Evolutionary conservation across 2,797 vertebrate species (phyloP), one percentile per base, ranked within the genome.

Genomic region (Bucorvus abyssinicus): DNA sequence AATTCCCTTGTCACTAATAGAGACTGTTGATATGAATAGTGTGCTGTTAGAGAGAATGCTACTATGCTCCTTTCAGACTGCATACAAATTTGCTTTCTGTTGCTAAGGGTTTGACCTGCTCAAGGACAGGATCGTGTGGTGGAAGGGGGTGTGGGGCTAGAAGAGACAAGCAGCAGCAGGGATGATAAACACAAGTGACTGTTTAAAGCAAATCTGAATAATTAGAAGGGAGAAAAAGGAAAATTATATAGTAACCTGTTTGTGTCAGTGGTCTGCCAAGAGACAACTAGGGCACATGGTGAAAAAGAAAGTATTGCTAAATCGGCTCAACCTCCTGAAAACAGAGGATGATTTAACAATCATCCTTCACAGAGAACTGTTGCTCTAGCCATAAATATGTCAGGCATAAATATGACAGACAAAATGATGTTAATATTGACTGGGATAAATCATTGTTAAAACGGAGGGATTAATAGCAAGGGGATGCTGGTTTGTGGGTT

Each of bases 161-260:
- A 89, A 56, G 74, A 92, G 69, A 68, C 2, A 26, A 91, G 75
- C 52, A 69, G 88, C 92, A 93, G 73, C n/a, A 69, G 73, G 69
- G 69, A 74, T 29, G 7, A 83, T 34, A 86, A 65, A 75, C 52
- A 59, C 74, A 85, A 85, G 89, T 76, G 71, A 87, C 73, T 90
- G 68, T 78, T 70, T 76, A 94, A 94, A 74, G 61, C 29, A 94
- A 95, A 88, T 36, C 30, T 92, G 94, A 94, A 94, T 93, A 96
- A 94, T 96, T 93, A 89, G 92, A 92, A 96, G 84, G 89, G n/a
- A 94, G 65, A 55, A 88, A 52, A 93, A 93, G 77, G 57, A 74
- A 90, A 83, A 97, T 94, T 95, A 91, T 94, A 83, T 85, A 96
- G 95, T 90, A 96, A 96, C 87, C 68, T 96, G 70, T 61, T 96